Evolutionary conservation across 2,888 invertebrate species (phyloP), one percentile per base, ranked within the genome.

Genomic region (Chorisops tibialis): DNA sequence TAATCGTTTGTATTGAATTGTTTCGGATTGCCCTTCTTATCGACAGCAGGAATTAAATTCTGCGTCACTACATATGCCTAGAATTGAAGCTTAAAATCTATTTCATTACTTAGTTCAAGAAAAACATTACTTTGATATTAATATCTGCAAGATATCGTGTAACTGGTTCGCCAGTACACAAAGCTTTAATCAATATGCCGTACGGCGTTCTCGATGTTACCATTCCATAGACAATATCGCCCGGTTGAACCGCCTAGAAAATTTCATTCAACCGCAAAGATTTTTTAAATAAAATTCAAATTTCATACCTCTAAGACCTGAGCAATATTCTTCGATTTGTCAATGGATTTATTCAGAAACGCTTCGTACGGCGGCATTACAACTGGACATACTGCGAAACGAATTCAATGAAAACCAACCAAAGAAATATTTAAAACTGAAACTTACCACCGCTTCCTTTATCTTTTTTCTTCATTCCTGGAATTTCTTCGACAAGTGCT

Each of bases 321-420:
- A 64, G 88, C 84, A 65, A 88, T 81, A 67, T 91, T 83, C 62
- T 87, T 88, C 16, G 85, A 82, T 70, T 89, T 88, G 69, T 93
- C 92, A 70, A 90, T 86, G 73, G 84, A 87, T 51, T 70, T 72
- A 24, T 68, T 68, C 69, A 92, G 82, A 75, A 91, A 95, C 58
- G 86, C 87, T 77, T 95, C 95, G 77, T 91, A 86, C 0, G 94
- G 91, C 65, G 95, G 93, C 83, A 92, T 87, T 67, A 90, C 82
- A 19, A 63, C 45, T 11, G 56, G 56, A 24, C 24, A 56, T 2
- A 43, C 56, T 56, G 21, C 18, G 11, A 7, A 41, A 21, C 21
- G 11, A 22, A 22, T 21, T 3, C 12, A 6, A 16, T 50, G 37
- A 38, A 59, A 48, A 21, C 19, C 14, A 4, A 19, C 14, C 14